Evolutionary conservation across 2,888 invertebrate genomes (phyloP), one percentile per base, ranked within the genome.

Genomic region (Blastobasis lacticolella): DNA sequence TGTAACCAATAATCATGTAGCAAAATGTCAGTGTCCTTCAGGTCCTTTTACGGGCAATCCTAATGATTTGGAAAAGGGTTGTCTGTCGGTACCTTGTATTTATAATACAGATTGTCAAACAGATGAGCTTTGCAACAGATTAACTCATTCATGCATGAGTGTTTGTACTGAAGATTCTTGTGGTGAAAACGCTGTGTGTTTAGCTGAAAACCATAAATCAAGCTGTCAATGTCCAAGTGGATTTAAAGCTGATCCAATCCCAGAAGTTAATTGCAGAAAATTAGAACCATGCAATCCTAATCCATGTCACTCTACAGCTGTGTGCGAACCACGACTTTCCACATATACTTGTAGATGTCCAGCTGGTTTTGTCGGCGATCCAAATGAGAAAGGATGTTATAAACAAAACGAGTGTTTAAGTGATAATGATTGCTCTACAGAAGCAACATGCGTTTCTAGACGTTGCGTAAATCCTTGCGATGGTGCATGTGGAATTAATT

Each of bases 1-100:
- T 70, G 91, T 96, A 6, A 94, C 95, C 3, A 95, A 96, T 66
- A 97, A 97, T 69, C 97, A 97, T 73, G 93, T 93, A 9, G 94
- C 95, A 0, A 94, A 95, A 75, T 97, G 97, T 69, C 94, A 95
- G 66, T 97, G 97, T 71, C 96, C 96, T 10, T 92, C 94, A 6
- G 97, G 97, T 10, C 92, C 94, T 1, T 97, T 92, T 72, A 93
- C 94, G 7, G 97, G 97, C 4, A 94, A 97, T 84, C 95, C 97
- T 0, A 93, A 93, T 69, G 95, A 96, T 72, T 78, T 91, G 1
- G 86, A 89, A 54, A 89, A 90, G 54, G 95, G 96, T 50, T 95
- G 95, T 69, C 90, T 92, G 78, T 90, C 92, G 52, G 95, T 96
- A 5, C 94, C 95, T 4, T 96, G 96, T 71, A 94, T 96, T 42